Evolutionary conservation across 2,113 vertebrate genomes (phyloP).

Genomic region (Aramus guarauna): DNA sequence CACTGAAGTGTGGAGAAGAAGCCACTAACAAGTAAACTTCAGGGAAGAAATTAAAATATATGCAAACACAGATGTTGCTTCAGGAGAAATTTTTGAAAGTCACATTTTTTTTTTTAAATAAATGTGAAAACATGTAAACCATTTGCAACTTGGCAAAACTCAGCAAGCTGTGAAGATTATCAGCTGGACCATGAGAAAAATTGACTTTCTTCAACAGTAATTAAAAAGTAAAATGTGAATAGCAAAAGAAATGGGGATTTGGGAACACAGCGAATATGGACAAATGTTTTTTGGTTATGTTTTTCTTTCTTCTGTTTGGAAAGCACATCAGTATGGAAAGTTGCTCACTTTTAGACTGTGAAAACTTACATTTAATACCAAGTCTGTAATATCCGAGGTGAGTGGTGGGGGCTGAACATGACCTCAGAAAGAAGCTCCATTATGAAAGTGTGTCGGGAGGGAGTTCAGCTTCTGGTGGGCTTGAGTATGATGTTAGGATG

Average conservation of each 20-base stretch:
- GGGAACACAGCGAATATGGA: background rate
- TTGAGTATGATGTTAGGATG: background rate
- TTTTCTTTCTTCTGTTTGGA: background rate
- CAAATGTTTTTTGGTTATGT: background rate
- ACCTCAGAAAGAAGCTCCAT: background rate
- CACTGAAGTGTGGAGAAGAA: background rate
- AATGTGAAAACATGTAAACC: slow-evolving; percentile 20
- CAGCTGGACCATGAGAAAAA: slow-evolving; percentile 23
- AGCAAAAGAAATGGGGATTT: background rate
- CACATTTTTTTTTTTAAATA: background rate
- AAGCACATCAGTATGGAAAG: background rate
- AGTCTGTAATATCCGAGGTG: background rate
- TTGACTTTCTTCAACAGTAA: background rate
- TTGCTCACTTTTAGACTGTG: background rate
- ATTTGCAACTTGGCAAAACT: slow-evolving; percentile 10
- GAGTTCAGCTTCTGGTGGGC: background rate
- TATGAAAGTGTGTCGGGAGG: background rate
- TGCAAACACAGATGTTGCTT: background rate
- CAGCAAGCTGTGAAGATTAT: slow-evolving; percentile 12
- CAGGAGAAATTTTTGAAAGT: background rate
- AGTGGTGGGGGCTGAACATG: background rate
- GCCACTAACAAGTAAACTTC: background rate
- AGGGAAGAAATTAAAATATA: background rate
- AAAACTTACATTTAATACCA: background rate
- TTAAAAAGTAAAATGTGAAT: slow-evolving; percentile 41